A percentile compares a stretch with the other conserved stretches of the same genome.
Conservation (phyloP, 1,140 invertebrate species). For the Bombus sibiricus region DNA sequence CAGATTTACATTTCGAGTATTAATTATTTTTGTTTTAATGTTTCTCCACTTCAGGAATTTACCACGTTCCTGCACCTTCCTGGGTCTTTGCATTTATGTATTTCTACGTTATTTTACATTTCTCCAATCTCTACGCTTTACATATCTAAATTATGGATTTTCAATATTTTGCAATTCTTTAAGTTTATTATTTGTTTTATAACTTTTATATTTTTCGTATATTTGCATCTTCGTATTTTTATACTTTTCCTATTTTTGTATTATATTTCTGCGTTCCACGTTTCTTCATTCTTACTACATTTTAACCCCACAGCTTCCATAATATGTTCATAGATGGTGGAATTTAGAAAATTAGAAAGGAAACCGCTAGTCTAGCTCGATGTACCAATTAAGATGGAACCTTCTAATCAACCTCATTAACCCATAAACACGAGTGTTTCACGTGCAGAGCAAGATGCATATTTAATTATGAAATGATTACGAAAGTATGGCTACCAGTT, state of each 20-base stretch:
- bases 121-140: no score
- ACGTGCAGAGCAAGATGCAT: background rate
- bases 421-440: constrained; percentile 7
- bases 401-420: constrained; percentile 61
- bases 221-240: no score
- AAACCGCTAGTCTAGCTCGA: constrained; percentile 8
- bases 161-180: no score
- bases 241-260: background rate
- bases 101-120: no score
- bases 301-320: no score
- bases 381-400: constrained; percentile 60
- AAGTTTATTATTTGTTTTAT: no score
- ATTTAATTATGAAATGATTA: constrained; percentile 6
- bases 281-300: no score
- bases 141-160: no score
- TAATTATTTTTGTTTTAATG: background rate
- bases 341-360: background rate
- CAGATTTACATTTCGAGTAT: background rate
- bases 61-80: no score
- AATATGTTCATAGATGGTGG: no score
- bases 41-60: background rate
- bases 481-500: background rate
- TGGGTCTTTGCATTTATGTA: no score
- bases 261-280: background rate
- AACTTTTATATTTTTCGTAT: no score